Conservation (phyloP, 2,113 vertebrate genomes). For the Amazona guildingii region DNA sequence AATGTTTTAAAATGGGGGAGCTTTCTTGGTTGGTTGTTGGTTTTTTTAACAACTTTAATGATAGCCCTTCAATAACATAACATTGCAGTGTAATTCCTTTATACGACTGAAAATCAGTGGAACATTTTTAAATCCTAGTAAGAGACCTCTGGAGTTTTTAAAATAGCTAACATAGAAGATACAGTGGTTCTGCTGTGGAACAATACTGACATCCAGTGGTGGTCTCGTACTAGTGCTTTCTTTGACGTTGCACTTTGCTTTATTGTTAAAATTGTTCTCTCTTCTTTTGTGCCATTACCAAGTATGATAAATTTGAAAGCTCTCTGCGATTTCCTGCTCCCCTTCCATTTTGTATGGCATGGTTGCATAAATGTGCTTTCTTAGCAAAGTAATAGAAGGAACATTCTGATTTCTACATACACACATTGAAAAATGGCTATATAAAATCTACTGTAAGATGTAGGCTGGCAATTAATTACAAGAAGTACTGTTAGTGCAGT, state of each 20-base stretch:
- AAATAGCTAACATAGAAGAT: neutral
- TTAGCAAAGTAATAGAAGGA: neutral
- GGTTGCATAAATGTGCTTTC: neutral
- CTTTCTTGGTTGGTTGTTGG: neutral
- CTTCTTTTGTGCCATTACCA: neutral
- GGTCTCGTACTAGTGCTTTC: fast-evolving
- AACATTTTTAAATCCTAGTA: neutral
- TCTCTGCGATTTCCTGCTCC: neutral
- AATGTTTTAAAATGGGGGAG: neutral
- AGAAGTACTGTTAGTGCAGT: neutral
- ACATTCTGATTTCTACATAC: neutral
- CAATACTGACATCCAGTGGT: conserved; percentile 56
- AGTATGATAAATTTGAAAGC: neutral
- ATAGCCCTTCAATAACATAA: neutral
- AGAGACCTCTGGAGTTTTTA: neutral
- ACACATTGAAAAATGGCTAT: neutral
- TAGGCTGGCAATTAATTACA: neutral
- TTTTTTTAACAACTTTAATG: neutral
- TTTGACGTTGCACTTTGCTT: neutral
- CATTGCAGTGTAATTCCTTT: neutral
- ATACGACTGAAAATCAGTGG: neutral
- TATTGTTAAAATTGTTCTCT: neutral
- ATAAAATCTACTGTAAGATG: neutral
- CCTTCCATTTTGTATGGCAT: neutral
- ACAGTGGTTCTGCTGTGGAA: neutral